phyloP scores from a whole-genome alignment of 2,797 vertebrate species.

The Schizothorax lantsangensis region DNA sequence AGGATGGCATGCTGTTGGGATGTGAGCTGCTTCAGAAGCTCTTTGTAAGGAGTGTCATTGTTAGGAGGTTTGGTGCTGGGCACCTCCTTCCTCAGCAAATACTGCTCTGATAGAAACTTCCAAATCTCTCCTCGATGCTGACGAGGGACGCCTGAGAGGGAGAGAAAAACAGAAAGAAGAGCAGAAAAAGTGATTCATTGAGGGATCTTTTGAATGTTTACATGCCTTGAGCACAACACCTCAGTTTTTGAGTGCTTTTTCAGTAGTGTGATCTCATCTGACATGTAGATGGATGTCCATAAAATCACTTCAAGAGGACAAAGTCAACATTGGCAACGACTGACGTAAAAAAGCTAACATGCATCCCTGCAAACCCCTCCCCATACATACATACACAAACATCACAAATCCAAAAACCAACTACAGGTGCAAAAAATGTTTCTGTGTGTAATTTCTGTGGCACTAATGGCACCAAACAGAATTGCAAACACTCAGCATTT shows the following conservation, averaged over 20 bases:
- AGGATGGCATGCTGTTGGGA: conserved; percentile 97
- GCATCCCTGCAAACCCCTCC: conserved; percentile 20
- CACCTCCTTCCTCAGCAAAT: conserved; percentile 86
- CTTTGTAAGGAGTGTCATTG: conserved; percentile 89
- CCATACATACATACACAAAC: neutral
- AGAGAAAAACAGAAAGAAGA: conserved; percentile 16
- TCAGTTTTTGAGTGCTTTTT: neutral
- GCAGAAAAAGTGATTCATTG: neutral
- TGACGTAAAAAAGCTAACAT: conserved; percentile 8
- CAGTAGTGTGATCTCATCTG: conserved; percentile 8
- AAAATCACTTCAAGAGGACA: conserved; percentile 14
- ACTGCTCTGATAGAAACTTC: conserved; percentile 94
- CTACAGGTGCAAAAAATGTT: neutral
- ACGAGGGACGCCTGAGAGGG: conserved; percentile 87
- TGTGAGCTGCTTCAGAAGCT: conserved; percentile 93
- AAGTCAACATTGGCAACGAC: conserved; percentile 17
- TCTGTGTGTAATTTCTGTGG: neutral
- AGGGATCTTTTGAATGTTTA: conserved; percentile 28
- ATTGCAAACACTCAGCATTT: neutral
- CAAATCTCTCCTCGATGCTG: conserved; percentile 96
- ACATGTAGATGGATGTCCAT: conserved; percentile 23
- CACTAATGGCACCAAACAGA: neutral
- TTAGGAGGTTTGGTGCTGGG: conserved; percentile 79
- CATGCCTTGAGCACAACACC: conserved; percentile 10
- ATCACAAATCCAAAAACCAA: conserved; percentile 3